These are phyloP conservation scores for Cantharis rufa DNA, from an alignment of 2,888 invertebrate species.

Conservation along the genomic window DNA sequence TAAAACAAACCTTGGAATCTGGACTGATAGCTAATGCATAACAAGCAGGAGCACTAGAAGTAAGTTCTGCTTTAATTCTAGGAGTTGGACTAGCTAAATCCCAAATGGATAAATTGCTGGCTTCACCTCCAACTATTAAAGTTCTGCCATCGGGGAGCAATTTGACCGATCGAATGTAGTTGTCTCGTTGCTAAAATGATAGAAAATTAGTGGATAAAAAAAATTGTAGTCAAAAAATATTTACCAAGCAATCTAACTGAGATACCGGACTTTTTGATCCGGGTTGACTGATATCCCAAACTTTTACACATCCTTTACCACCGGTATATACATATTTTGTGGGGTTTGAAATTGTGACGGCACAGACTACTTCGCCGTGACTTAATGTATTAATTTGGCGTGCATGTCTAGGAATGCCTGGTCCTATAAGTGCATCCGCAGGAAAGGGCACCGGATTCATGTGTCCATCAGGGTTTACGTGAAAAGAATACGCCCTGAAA, in stretches of 20 bases:
- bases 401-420: conserved; percentile 92
- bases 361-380: conserved; percentile 97
- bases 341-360: conserved; percentile 88
- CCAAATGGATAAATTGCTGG: conserved; percentile 94
- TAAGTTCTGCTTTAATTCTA: conserved; percentile 87
- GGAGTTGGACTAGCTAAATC: conserved; percentile 91
- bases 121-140: conserved; percentile 95
- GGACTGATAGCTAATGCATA: conserved; percentile 97
- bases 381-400: conserved; percentile 87
- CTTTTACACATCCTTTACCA: conserved; percentile 93
- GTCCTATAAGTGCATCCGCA: conserved; percentile 86
- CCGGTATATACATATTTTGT: conserved; percentile 96
- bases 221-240: conserved; percentile 33
- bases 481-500: conserved; percentile 89
- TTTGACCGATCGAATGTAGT: conserved; percentile 95
- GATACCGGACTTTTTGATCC: conserved; percentile 78
- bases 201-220: background rate
- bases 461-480: conserved; percentile 86
- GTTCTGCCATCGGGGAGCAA: conserved; percentile 92
- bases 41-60: conserved; percentile 93
- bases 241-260: conserved; percentile 82
- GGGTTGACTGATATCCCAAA: conserved; percentile 79
- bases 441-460: conserved; percentile 93
- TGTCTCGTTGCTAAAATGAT: conserved; percentile 80
- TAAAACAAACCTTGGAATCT: conserved; percentile 97